These are phyloP conservation scores for Protobothrops flavoviridis DNA, from an alignment of 2,113 vertebrate species.

Conservation along the genomic window DNA sequence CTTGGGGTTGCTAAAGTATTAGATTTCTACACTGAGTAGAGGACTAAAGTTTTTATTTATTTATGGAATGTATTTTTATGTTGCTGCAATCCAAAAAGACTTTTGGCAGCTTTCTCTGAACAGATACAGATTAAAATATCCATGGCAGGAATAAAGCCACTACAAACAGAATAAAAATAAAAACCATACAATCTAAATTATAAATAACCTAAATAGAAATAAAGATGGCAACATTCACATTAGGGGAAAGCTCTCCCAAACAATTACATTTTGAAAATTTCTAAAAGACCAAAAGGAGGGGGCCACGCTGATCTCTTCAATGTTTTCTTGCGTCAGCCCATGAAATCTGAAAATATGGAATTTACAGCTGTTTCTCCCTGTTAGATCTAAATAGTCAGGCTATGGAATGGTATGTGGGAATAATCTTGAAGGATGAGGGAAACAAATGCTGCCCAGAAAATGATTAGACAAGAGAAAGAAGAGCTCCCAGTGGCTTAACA, in stretches of 20 bases:
- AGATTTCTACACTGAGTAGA: background rate
- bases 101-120: background rate
- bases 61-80: background rate
- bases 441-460: no score
- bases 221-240: background rate
- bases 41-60: background rate
- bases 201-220: background rate
- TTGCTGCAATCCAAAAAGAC: background rate
- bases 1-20: background rate
- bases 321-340: background rate
- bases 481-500: no score
- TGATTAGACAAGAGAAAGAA: no score
- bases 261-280: background rate
- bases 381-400: background rate
- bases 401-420: background rate
- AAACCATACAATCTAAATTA: background rate
- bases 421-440: no score
- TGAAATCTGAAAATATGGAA: background rate
- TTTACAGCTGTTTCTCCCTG: background rate
- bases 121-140: background rate
- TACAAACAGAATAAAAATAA: background rate
- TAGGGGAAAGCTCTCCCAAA: background rate
- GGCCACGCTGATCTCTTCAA: background rate
- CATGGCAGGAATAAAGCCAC: background rate
- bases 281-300: background rate